Evolutionary conservation across 2,888 invertebrate genomes (phyloP), one percentile per base, ranked within the genome.

Genomic region (Drosophila atripex): DNA sequence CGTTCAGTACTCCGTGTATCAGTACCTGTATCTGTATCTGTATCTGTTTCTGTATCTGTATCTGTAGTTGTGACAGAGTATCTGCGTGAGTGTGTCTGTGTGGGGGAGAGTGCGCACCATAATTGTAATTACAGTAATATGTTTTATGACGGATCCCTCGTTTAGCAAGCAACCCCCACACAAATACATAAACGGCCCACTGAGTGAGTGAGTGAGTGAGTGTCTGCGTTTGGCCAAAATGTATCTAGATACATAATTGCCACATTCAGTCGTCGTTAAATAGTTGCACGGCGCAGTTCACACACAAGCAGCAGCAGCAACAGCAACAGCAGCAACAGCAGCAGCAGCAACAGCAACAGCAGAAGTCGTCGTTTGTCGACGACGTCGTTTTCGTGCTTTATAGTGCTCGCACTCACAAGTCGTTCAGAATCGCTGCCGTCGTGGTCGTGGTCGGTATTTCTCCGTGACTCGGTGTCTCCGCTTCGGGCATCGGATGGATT

Each of bases 161-260:
- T 76, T 82, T 83, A 88, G 84, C 80, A 74, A 77, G 80, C 80
- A 84, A 85, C 88, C 87, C 87, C 88, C 80, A 65, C 80, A 61
- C 80, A 63, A 57, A 74, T 64, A 76, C 43, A 72, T 7, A 58
- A 32, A 70, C 46, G 58, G 35, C 28, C 28, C 9, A 23, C 21
- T 23, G 21, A 23, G 54, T 25, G 52, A 47, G 51, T 43, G 71
- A 35, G 12, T 47, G 66, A 58, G 61, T 58, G 58, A 46, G 68
- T 41, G 73, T 59, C 68, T 63, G 71, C 69, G 86, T 77, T 85
- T 89, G 89, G 86, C 89, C 83, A 88, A 90, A 90, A 89, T 90
- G 89, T 90, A 90, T 90, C 90, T 89, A 90, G 89, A 90, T 90
- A 90, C 90, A 90, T 90, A 90, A 90, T 90, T 90, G 90, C 89